A percentile compares a stretch with the other conserved stretches of the same genome.
phyloP scores from a whole-genome alignment of 2,888 invertebrate genomes.

The Ormia ochracea region DNA sequence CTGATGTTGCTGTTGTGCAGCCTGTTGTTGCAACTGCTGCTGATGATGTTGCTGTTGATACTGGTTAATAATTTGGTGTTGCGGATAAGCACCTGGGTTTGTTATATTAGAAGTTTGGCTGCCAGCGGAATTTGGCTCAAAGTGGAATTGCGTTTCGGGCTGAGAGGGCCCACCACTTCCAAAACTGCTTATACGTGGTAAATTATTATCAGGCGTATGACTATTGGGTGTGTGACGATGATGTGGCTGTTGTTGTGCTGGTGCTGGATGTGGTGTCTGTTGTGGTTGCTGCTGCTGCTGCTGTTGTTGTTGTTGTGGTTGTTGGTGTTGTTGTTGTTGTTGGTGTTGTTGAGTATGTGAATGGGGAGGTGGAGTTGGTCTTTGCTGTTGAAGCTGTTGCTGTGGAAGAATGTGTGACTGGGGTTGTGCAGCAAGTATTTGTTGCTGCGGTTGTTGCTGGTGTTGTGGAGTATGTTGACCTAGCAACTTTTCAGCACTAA shows the following conservation, averaged over 20 bases:
- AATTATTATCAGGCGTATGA: slow-evolving; percentile 70
- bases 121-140: slow-evolving; percentile 68
- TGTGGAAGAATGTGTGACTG: slow-evolving; percentile 65
- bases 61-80: slow-evolving; percentile 73
- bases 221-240: slow-evolving; percentile 71
- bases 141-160: slow-evolving; percentile 73
- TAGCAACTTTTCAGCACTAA: slow-evolving; percentile 73
- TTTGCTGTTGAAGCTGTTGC: slow-evolving; percentile 67
- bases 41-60: slow-evolving; percentile 72
- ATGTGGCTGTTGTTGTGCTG: slow-evolving; percentile 56
- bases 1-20: slow-evolving; percentile 66
- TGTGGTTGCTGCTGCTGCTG: slow-evolving; percentile 51
- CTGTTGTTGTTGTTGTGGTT: slow-evolving; percentile 48
- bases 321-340: slow-evolving; percentile 59
- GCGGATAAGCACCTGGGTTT: slow-evolving; percentile 71
- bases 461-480: slow-evolving; percentile 69
- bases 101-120: slow-evolving; percentile 56
- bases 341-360: slow-evolving; percentile 54
- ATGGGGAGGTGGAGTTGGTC: slow-evolving; percentile 63
- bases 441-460: slow-evolving; percentile 65
- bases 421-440: slow-evolving; percentile 47
- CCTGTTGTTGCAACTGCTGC: slow-evolving; percentile 67
- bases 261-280: slow-evolving; percentile 50
- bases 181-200: slow-evolving; percentile 74
- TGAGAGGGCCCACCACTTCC: slow-evolving; percentile 61